Percentiles rank a stretch among this genome's conserved stretches.
Evolutionary conservation across 1,140 invertebrate species (phyloP).

Genomic region (Brachionus paranguensis): DNA sequence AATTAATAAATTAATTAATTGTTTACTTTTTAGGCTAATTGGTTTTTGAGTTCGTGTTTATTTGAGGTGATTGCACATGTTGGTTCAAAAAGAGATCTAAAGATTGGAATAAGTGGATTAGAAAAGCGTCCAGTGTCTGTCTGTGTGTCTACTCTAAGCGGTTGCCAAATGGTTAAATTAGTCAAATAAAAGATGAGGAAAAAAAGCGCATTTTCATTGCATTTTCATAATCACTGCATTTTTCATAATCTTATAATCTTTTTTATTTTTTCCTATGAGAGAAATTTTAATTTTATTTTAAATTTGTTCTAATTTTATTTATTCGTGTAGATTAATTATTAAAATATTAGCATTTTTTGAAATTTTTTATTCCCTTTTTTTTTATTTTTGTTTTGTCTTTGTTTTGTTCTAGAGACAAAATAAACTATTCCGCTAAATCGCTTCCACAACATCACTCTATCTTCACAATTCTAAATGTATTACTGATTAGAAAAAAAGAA

Average conservation of each 20-base stretch:
- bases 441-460: no score
- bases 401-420: not conserved
- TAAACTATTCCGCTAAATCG: not conserved
- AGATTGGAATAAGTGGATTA: not conserved
- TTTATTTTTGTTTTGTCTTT: not conserved
- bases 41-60: not conserved
- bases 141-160: not conserved
- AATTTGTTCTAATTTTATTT: not conserved
- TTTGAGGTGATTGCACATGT: not conserved
- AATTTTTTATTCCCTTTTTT: not conserved
- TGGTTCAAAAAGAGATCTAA: not conserved
- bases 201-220: constrained; percentile 11
- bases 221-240: not conserved
- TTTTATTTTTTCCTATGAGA: not conserved
- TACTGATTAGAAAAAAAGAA: no score
- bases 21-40: not conserved
- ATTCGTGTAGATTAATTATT: not conserved
- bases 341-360: not conserved
- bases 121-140: not conserved
- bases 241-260: not conserved
- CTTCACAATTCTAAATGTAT: no score
- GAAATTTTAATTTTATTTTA: not conserved
- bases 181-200: not conserved
- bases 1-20: not conserved
- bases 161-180: no score